Percentiles rank a stretch among this genome's conserved stretches.
Evolutionary conservation across 2,888 invertebrate genomes (phyloP).

Genomic region (Drymonia ruficornis): DNA sequence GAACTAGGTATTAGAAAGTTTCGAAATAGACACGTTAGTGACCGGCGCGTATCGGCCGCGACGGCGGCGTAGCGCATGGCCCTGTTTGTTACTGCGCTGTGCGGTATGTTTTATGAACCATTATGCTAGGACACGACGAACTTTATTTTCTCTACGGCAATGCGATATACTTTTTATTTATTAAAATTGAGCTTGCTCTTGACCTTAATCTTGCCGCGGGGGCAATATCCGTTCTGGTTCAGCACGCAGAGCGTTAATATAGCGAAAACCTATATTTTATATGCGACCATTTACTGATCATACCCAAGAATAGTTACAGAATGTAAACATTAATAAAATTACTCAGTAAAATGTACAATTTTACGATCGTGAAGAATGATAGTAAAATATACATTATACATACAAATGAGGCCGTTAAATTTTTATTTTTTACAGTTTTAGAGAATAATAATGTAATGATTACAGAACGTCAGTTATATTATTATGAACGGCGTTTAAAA

Average conservation of each 20-base stretch:
- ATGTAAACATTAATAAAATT: constrained; percentile 13
- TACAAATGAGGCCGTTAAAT: constrained; percentile 20
- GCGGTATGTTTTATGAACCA: constrained; percentile 43
- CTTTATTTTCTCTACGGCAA: constrained; percentile 14
- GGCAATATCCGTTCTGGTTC: neutral
- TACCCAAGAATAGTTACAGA: constrained; percentile 21
- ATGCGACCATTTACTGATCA: constrained; percentile 12
- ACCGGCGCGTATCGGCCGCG: constrained; percentile 54
- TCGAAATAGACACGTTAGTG: constrained; percentile 80
- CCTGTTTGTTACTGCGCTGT: constrained; percentile 16
- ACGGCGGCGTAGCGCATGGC: constrained; percentile 23
- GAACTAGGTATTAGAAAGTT: constrained; percentile 84
- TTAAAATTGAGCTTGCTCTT: too few species aligned
- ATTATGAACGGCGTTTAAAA: constrained; percentile 9
- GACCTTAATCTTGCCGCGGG: too few species aligned
- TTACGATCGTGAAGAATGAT: constrained; percentile 20
- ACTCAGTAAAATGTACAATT: constrained; percentile 22
- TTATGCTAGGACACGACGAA: constrained; percentile 34
- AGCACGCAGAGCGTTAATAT: neutral
- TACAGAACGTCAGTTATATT: constrained; percentile 13
- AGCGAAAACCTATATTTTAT: constrained; percentile 8
- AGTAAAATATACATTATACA: constrained; percentile 23
- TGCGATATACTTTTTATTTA: too few species aligned
- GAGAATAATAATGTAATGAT: constrained; percentile 8
- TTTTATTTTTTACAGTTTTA: constrained; percentile 11